Conservation (phyloP, 2,113 vertebrate genomes). For the Corythaeola cristata region DNA sequence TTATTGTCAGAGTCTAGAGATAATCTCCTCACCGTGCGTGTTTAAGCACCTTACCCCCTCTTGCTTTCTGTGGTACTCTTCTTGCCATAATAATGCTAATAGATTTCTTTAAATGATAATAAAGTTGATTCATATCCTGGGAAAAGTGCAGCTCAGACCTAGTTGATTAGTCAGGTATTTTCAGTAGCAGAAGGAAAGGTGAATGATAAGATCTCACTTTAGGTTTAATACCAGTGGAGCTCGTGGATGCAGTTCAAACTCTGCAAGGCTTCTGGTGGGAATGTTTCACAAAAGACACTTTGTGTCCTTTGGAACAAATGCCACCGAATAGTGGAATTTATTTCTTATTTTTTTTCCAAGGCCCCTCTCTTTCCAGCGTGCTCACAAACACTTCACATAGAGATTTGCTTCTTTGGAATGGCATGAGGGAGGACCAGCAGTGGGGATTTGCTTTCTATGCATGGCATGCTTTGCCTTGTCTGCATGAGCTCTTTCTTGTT, state of each 20-base stretch:
- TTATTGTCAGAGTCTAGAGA: background rate
- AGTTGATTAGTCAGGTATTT: background rate
- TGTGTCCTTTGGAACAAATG: conserved; percentile 69
- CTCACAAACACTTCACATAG: conserved; percentile 28
- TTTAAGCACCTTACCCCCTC: background rate
- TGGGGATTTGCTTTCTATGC: conserved; percentile 50
- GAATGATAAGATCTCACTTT: conserved; percentile 49
- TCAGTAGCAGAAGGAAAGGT: background rate
- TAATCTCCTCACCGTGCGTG: background rate
- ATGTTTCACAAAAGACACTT: conserved; percentile 65
- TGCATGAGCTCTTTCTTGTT: conserved; percentile 35
- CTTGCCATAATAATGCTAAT: background rate
- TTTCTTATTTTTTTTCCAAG: conserved; percentile 58
- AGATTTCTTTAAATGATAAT: background rate
- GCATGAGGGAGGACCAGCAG: conserved; percentile 1
- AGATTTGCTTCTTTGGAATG: conserved; percentile 45
- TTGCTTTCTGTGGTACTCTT: background rate
- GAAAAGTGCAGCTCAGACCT: background rate
- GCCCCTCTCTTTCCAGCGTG: conserved; percentile 17
- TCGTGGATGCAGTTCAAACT: conserved; percentile 30
- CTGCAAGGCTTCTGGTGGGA: conserved; percentile 47
- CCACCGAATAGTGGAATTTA: conserved; percentile 55
- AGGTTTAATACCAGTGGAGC: background rate
- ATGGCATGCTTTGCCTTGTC: conserved; percentile 19
- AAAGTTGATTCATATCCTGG: background rate